Conservation (phyloP, 2,888 invertebrate species). For the Lagria hirta region DNA sequence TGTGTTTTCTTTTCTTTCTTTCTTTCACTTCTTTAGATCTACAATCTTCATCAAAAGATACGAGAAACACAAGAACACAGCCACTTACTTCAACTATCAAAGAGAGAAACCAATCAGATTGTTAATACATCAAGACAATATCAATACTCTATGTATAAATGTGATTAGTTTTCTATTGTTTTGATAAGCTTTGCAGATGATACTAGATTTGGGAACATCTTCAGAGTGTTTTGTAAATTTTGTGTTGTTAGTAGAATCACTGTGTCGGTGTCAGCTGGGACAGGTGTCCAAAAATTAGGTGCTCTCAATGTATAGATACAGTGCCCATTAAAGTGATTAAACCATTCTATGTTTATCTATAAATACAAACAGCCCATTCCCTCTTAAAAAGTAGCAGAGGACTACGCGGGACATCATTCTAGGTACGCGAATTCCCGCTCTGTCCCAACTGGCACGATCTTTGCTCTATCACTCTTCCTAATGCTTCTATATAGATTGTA, state of each 20-base stretch:
- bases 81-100: conserved; percentile 18
- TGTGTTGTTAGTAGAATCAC: conserved; percentile 30
- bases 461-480: conserved; percentile 41
- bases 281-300: conserved; percentile 49
- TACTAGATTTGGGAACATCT: not conserved
- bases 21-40: no score
- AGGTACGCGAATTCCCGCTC: conserved; percentile 46
- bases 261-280: conserved; percentile 55
- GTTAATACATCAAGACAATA: conserved; percentile 27
- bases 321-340: conserved; percentile 40
- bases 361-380: conserved; percentile 31
- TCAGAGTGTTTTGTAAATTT: conserved; percentile 12
- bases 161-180: not conserved
- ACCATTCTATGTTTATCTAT: conserved; percentile 25
- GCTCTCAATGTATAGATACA: conserved; percentile 43
- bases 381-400: conserved; percentile 32
- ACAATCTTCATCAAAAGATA: no score
- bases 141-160: conserved; percentile 20
- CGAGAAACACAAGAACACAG: conserved; percentile 11
- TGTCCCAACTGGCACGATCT: conserved; percentile 61
- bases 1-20: conserved; percentile 18
- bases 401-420: conserved; percentile 43
- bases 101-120: no score
- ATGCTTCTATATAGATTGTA: conserved; percentile 27
- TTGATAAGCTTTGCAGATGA: not conserved